Base-by-base conservation (phyloP, 2,888 invertebrate genomes). In the Trachelus tabidus region DNA sequence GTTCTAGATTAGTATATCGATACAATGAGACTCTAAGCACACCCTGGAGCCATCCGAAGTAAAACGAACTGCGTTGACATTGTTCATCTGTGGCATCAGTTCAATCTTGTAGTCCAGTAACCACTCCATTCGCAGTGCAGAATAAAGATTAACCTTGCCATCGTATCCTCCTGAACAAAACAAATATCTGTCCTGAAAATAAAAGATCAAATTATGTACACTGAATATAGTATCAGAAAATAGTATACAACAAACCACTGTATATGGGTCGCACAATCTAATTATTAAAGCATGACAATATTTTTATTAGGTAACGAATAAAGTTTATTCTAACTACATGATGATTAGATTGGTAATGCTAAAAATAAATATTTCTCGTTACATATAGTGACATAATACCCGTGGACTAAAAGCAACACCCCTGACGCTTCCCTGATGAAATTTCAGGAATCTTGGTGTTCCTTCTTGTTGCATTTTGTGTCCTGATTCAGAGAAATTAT, bases 91-190 rank as follows among this genome's bases (percentile, higher is more conserved):
- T 4, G 91, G 91, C 86, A 91, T 88, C 23, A 92, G 90, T 34
- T 91, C 91, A 75, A 92, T 91, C 87, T 92, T 89, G 81, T 92
- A 92, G 79, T 91, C 92, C 89, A 91, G 91, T 34, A 92, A 88
- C 73, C 92, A 85, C 82, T 92, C 92, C 85, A 91, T 88, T 23
- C 91, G 88, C 68, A 91, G 84, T 9, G 92, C 92, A 12, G 92
- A 92, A 81, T 92, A 93, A 56, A 93, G 86, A 83, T 92, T 92
- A 73, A 93, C 92, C 83, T 92, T 92, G 23, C 92, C 92, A 89
- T 93, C 92, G 82, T 91, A 92, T 34, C 92, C 92, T 34, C 92
- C 92, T 30, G 92, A 92, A 83, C 92, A 92, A 83, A 93, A 93
- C 76, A 92, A 83, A 83, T 92, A 92, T 77, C 92, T 90, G 81